phyloP scores from a whole-genome alignment of 2,113 vertebrate species.

The Coptodon rendalli region DNA sequence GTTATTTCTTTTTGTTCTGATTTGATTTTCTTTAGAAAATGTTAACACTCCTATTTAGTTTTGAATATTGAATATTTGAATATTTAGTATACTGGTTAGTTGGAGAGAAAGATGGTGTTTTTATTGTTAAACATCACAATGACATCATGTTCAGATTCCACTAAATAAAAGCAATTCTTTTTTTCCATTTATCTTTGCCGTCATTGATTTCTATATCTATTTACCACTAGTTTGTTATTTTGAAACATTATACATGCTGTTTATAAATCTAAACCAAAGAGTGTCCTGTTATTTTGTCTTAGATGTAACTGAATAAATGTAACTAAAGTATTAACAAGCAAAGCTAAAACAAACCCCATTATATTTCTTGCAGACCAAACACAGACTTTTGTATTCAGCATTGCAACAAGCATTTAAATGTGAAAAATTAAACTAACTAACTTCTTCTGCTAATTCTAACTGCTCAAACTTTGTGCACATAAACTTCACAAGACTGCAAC shows the following conservation, averaged over 20 bases:
- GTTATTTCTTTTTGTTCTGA: background rate
- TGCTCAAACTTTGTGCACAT: background rate
- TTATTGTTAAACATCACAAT: background rate
- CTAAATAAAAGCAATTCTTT: background rate
- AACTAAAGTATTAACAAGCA: background rate
- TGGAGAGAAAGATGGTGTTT: background rate
- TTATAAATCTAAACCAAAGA: background rate
- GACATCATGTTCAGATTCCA: background rate
- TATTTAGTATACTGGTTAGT: background rate
- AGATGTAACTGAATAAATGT: background rate
- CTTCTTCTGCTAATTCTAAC: background rate
- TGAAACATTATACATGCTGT: background rate
- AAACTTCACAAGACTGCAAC: background rate
- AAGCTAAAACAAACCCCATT: background rate
- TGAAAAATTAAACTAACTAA: slow-evolving; percentile 37
- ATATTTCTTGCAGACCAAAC: background rate
- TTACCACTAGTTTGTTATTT: background rate
- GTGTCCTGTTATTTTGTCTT: background rate
- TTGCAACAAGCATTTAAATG: background rate
- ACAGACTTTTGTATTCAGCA: background rate
- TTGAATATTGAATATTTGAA: too few relatives aligned
- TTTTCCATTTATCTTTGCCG: background rate
- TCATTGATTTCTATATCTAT: background rate
- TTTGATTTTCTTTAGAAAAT: background rate
- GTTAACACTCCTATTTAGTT: background rate